A percentile compares a stretch with the other conserved stretches of the same genome.
Conservation (phyloP, 2,888 invertebrate genomes). For the Aplocera efformata region DNA sequence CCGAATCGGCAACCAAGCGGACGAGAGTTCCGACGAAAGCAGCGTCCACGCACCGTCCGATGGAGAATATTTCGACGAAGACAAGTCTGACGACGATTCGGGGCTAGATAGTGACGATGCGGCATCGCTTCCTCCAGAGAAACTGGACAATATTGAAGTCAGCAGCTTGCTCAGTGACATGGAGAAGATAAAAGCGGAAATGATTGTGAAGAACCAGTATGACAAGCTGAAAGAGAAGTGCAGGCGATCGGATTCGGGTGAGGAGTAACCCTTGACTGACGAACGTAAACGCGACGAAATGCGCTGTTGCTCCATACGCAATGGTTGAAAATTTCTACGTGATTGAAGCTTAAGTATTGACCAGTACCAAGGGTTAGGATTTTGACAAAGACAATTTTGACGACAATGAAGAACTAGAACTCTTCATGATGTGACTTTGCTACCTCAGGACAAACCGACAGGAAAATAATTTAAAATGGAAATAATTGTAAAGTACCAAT, state of each 20-base stretch:
- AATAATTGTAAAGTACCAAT: no score
- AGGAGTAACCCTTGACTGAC: no score
- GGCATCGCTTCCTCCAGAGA: constrained; percentile 38
- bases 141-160: constrained; percentile 53
- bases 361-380: no score
- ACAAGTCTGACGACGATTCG: constrained; percentile 52
- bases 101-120: constrained; percentile 57
- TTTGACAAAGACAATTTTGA: no score
- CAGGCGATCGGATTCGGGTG: constrained; percentile 53
- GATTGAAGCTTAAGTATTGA: no score
- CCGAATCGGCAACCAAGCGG: constrained; percentile 37
- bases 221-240: constrained; percentile 66
- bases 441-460: no score
- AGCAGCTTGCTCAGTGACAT: constrained; percentile 68
- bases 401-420: no score
- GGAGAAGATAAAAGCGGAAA: constrained; percentile 62
- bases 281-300: no score
- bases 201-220: constrained; percentile 64
- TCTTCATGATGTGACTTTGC: no score
- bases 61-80: constrained; percentile 34
- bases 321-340: no score
- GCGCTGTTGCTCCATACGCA: no score
- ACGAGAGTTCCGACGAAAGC: constrained; percentile 46
- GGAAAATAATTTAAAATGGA: no score
- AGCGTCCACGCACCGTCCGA: constrained; percentile 39